These are phyloP conservation scores for Etia nguti DNA, from an alignment of 2,113 vertebrate genomes.

Conservation along the genomic window DNA sequence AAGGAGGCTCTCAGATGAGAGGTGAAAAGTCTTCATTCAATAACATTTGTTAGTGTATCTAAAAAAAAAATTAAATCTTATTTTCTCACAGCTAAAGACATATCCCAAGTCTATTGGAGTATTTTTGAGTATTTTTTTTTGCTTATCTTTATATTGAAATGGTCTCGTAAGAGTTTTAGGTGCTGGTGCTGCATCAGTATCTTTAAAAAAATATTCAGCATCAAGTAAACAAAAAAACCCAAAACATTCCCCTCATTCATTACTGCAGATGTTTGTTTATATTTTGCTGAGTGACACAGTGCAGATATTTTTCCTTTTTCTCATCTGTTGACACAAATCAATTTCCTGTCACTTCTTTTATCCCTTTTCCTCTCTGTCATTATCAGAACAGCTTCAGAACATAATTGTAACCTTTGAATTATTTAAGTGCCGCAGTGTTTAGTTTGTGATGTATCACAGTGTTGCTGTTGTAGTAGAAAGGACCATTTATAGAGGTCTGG, in stretches of 20 bases:
- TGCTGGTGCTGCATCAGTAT: not conserved
- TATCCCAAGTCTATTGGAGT: not conserved
- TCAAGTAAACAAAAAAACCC: not conserved
- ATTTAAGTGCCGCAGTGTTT: not conserved
- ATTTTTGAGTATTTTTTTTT: not conserved
- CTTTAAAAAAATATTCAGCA: not conserved
- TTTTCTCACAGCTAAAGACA: not conserved
- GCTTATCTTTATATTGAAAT: not conserved
- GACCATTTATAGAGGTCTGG: not conserved
- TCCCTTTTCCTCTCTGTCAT: not conserved
- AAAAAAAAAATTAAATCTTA: not conserved
- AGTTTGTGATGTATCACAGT: not conserved
- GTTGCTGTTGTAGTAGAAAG: not conserved
- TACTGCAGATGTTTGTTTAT: not conserved
- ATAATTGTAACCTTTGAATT: not conserved
- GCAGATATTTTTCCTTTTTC: not conserved
- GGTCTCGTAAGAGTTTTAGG: not conserved
- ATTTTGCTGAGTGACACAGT: not conserved
- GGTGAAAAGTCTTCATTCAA: not conserved
- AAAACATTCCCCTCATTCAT: not conserved
- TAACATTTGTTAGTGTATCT: not conserved
- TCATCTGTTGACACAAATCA: not conserved
- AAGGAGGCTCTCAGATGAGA: not conserved
- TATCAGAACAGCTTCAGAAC: not conserved
- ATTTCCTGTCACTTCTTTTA: not conserved